Evolutionary conservation across 2,797 vertebrate genomes (phyloP).

Genomic region (Bradypodion pumilum): DNA sequence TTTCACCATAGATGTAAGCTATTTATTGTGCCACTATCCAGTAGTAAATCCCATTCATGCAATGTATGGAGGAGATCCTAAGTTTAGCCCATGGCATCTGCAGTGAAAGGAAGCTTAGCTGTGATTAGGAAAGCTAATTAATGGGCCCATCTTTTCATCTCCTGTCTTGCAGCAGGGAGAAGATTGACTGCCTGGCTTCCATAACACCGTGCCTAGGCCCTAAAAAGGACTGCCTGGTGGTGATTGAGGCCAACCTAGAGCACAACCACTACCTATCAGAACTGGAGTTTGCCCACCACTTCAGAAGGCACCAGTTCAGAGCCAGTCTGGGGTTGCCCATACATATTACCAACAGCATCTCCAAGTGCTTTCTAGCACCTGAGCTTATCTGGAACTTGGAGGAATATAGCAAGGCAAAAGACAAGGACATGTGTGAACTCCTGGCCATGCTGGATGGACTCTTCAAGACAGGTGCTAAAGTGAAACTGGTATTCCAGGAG

Average conservation of each 20-base stretch:
- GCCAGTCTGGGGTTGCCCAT: slow-evolving; percentile 46
- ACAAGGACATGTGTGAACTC: slow-evolving; percentile 48
- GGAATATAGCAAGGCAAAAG: slow-evolving; percentile 43
- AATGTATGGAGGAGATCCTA: too few species aligned
- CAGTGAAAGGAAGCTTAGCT: background rate
- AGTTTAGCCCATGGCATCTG: background rate
- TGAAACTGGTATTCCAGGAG: slow-evolving; percentile 50
- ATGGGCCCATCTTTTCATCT: background rate
- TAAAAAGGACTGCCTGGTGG: slow-evolving; percentile 45
- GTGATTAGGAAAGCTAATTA: background rate
- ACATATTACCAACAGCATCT: slow-evolving; percentile 50
- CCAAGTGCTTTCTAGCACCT: slow-evolving; percentile 46
- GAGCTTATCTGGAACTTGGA: slow-evolving; percentile 40
- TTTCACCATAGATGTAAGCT: background rate
- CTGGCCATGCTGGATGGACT: slow-evolving; percentile 28
- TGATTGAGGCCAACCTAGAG: slow-evolving; percentile 37
- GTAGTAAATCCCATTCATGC: background rate
- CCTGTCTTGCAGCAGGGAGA: slow-evolving; percentile 34
- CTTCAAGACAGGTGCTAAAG: slow-evolving; percentile 34
- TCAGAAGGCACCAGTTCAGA: slow-evolving; percentile 36
- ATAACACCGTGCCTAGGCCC: slow-evolving; percentile 47
- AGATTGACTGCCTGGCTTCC: slow-evolving; percentile 42
- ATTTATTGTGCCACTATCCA: background rate
- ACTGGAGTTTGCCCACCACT: slow-evolving; percentile 38
- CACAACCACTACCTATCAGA: slow-evolving; percentile 38